Percentiles rank a stretch among this genome's conserved stretches.
Conservation (phyloP, 2,888 invertebrate species). For the Ormyrus rosae region DNA sequence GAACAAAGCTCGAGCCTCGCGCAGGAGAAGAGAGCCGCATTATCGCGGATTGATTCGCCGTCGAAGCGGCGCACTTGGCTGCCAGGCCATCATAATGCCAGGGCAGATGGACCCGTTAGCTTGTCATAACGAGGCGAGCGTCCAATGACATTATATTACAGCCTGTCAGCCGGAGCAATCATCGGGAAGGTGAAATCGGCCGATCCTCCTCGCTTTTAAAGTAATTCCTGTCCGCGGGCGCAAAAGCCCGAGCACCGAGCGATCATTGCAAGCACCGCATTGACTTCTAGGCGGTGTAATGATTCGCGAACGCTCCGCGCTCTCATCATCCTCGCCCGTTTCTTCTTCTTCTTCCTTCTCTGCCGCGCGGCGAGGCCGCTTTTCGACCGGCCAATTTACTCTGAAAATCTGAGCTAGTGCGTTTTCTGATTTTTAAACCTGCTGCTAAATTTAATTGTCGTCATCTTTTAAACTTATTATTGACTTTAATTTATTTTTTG, state of each 20-base stretch:
- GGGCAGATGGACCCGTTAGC: constrained; percentile 42
- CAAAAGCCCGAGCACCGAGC: not conserved
- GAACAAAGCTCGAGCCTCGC: no score
- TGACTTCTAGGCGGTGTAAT: constrained; percentile 44
- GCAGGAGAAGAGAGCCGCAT: no score
- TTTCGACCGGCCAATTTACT: no score
- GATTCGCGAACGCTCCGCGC: constrained; percentile 25
- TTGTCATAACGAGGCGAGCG: constrained; percentile 38
- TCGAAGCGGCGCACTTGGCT: no score
- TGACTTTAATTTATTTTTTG: no score
- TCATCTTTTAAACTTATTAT: no score
- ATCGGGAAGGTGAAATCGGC: constrained; percentile 41
- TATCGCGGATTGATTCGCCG: no score
- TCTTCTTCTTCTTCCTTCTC: not conserved
- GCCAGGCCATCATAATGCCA: no score
- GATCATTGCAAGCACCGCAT: constrained; percentile 11
- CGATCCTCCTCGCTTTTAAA: constrained; percentile 45
- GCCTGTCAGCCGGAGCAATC: constrained; percentile 46
- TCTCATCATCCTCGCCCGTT: constrained; percentile 20
- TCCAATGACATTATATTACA: constrained; percentile 52
- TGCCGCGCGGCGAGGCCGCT: not conserved
- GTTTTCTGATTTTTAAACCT: no score
- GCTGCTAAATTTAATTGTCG: no score
- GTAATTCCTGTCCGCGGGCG: constrained; percentile 52
- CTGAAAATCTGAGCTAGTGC: no score